Evolutionary conservation across 2,888 invertebrate species (phyloP), one percentile per base, ranked within the genome.

Genomic region (Agrilus cyanescens): DNA sequence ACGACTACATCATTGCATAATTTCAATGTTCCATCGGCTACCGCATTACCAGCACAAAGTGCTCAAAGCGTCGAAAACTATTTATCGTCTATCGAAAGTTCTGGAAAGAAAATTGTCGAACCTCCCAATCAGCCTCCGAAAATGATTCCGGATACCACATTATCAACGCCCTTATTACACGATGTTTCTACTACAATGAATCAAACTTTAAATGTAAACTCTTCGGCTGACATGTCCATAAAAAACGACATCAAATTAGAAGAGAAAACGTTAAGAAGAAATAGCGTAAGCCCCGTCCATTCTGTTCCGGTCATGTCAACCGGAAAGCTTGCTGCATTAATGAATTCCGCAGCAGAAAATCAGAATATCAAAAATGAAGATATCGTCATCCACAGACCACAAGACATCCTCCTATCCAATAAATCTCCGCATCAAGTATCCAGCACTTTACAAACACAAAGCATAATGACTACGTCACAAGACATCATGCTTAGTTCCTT

Each of bases 41-140:
- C 68, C 48, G 67, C 71, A 10, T 62, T 76, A 18, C 73, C 73
- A 0, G 68, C 73, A 4, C 75, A 77, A 58, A 74, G 71, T 50
- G 76, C 67, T 6, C 75, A 75, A 58, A 75, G 72, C 48, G 71
- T 77, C 18, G 76, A 76, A 50, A 75, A 72, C 50, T 77, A 72
- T 54, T 59, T 77, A 15, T 73, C 72, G 29, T 71, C 71, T 40
- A 70, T 75, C 13, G 74, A 74, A 49, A 55, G 57, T 3, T 60
- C 15, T 12, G 44, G 43, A 38, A 16, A 45, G n/a, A 20, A 25
- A 25, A 33, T 33, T 10, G 8, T 33, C n/a, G 33, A 33, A 8
- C 14, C 7, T n/a, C 14, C 33, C 14, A 33, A 14, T 14, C 33
- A 33, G 15, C n/a, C 14, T 8, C n/a, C 14, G 33, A 15, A 33